Percentiles rank a stretch among this genome's conserved stretches.
Evolutionary conservation across 2,888 invertebrate genomes (phyloP).

Genomic region (Acheta domesticus): DNA sequence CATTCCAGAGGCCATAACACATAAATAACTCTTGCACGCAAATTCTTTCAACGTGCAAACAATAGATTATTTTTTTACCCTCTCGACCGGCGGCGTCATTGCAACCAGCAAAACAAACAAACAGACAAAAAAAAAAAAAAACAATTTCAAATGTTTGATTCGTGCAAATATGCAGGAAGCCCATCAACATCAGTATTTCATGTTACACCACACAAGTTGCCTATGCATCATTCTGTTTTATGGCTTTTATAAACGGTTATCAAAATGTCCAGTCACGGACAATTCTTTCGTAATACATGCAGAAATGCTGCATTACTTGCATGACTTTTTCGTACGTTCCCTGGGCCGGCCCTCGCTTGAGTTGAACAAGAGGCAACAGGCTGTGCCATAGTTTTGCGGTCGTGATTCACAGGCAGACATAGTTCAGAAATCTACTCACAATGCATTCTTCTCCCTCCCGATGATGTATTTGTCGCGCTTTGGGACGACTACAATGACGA

Average conservation of each 20-base stretch:
- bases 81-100: not conserved
- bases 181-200: constrained; percentile 18
- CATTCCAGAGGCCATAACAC: not conserved
- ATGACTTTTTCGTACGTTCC: not conserved
- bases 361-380: not conserved
- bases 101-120: not conserved
- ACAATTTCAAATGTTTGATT: constrained; percentile 18
- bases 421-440: not conserved
- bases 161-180: constrained; percentile 18
- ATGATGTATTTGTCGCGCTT: not conserved
- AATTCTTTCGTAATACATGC: constrained; percentile 18
- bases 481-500: not conserved
- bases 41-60: constrained; percentile 18
- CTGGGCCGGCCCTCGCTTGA: not conserved
- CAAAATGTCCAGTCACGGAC: constrained; percentile 18
- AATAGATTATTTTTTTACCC: constrained; percentile 10
- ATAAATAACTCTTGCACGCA: not conserved
- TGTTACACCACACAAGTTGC: constrained; percentile 18
- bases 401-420: not conserved
- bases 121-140: not conserved
- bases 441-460: not conserved
- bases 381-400: not conserved
- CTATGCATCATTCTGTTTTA: constrained; percentile 6
- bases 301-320: constrained; percentile 9
- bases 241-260: constrained; percentile 18